A percentile compares a stretch with the other conserved stretches of the same genome.
Evolutionary conservation across 2,888 invertebrate genomes (phyloP).

Genomic region (Scelioninae gen. 1): DNA sequence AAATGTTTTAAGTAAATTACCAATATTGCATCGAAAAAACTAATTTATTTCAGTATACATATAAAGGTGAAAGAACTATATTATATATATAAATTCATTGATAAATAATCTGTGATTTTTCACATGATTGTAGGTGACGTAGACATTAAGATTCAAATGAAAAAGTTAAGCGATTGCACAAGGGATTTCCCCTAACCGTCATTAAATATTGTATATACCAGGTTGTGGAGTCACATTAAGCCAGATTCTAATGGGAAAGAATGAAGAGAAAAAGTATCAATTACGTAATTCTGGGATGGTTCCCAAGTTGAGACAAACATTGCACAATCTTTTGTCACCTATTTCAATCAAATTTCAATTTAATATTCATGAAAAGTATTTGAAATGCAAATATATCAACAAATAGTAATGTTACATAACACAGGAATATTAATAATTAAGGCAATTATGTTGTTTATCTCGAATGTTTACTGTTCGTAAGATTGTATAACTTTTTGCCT

Average conservation of each 20-base stretch:
- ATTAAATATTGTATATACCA: constrained; percentile 12
- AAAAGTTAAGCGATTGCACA: constrained; percentile 1
- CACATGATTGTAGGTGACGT: no score
- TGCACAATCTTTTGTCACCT: constrained; percentile 24
- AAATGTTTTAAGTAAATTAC: no score
- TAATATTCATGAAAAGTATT: background rate
- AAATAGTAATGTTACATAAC: background rate
- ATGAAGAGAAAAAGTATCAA: constrained; percentile 11
- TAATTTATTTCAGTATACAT: no score
- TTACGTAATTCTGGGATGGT: constrained; percentile 45
- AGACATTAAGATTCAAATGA: no score
- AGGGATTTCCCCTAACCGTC: constrained; percentile 39
- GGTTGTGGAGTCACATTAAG: constrained; percentile 1
- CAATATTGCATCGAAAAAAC: no score
- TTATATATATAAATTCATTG: no score
- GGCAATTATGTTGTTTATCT: no score
- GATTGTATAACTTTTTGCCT: no score
- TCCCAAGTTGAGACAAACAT: constrained; percentile 18
- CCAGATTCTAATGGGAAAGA: constrained; percentile 12
- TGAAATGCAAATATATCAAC: background rate
- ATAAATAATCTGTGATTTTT: no score
- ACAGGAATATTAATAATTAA: no score
- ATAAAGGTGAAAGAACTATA: no score
- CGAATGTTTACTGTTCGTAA: no score
- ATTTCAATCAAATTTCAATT: background rate